phyloP scores from a whole-genome alignment of 2,113 vertebrate genomes.

The Psophia crepitans region DNA sequence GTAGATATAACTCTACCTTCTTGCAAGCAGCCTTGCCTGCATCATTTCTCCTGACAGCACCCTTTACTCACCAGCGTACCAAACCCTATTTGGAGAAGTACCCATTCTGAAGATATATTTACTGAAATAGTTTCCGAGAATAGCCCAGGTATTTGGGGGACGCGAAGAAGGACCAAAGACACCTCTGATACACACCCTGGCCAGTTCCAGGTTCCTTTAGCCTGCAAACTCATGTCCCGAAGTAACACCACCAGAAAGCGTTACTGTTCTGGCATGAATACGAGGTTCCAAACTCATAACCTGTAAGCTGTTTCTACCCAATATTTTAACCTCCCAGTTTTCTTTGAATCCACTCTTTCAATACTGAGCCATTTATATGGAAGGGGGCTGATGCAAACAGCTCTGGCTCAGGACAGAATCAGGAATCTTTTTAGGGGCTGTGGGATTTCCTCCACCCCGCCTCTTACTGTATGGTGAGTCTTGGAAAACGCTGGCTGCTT shows the following conservation, averaged over 20 bases:
- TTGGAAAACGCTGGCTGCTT: neutral
- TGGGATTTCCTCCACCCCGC: neutral
- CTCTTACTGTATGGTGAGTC: neutral
- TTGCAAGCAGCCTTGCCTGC: no score
- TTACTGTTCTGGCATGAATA: neutral
- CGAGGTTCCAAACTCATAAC: neutral
- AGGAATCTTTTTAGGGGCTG: neutral
- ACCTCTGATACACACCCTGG: neutral
- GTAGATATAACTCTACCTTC: neutral
- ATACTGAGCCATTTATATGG: neutral
- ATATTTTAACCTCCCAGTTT: neutral
- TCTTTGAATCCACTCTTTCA: neutral
- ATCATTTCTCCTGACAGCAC: neutral
- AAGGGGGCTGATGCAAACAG: neutral
- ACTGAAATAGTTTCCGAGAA: neutral
- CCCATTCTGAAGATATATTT: neutral
- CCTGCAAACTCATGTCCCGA: neutral
- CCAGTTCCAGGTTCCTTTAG: neutral
- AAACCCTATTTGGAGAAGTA: neutral
- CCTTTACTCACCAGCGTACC: accelerated
- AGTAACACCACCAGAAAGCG: neutral
- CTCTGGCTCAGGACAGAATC: neutral
- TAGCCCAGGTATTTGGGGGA: neutral
- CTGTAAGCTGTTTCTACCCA: neutral
- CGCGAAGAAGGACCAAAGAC: neutral